phyloP scores from a whole-genome alignment of 1,140 invertebrate species.

The Stegodyphus mimosarum region DNA sequence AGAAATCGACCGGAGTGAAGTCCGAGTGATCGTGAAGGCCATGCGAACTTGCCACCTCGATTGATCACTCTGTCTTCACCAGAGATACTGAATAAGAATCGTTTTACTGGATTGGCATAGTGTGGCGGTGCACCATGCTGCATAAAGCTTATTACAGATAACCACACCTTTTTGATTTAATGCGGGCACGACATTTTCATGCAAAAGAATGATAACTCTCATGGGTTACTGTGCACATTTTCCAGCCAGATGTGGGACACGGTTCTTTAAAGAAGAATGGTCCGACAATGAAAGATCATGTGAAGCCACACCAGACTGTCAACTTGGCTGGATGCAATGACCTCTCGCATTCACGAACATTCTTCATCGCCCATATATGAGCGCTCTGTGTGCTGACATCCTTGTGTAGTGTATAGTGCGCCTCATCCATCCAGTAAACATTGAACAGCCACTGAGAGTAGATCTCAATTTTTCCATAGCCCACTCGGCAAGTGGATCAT shows the following conservation, averaged over 20 bases:
- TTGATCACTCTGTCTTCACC: constrained; percentile 3
- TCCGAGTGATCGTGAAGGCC: neutral
- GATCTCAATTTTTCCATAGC: neutral
- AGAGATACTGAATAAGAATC: neutral
- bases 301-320: constrained; percentile 1
- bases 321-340: neutral
- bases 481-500: neutral
- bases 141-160: neutral
- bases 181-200: neutral
- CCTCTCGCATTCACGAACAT: neutral
- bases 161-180: neutral
- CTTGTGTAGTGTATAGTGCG: neutral
- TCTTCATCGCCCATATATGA: neutral
- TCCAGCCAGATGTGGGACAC: constrained; percentile 3
- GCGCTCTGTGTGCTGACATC: neutral
- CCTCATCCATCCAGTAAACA: neutral
- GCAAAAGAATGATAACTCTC: neutral
- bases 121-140: neutral
- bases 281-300: neutral
- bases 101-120: neutral
- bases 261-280: constrained; percentile 9
- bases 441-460: neutral
- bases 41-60: neutral
- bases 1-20: neutral
- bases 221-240: neutral